phyloP scores from a whole-genome alignment of 2,888 invertebrate genomes.

The Hydrotaea diabolus region DNA sequence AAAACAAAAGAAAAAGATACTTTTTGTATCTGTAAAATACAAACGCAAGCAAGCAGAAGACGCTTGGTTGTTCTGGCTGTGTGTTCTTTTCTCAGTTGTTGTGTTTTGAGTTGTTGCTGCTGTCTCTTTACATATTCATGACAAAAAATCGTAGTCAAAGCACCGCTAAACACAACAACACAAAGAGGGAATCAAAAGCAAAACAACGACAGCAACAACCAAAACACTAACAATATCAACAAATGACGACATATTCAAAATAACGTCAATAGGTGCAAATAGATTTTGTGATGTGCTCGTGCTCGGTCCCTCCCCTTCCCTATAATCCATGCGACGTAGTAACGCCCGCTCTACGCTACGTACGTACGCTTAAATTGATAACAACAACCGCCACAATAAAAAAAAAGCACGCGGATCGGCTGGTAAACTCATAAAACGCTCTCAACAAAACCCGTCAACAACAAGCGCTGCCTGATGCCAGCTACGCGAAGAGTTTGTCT shows the following conservation, averaged over 20 bases:
- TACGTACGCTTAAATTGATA: conserved; percentile 11
- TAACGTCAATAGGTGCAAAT: conserved; percentile 41
- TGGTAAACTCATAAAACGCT: neutral
- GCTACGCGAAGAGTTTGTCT: neutral
- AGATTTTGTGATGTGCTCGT: conserved; percentile 33
- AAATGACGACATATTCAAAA: conserved; percentile 52
- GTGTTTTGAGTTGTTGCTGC: neutral
- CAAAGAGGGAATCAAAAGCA: conserved; percentile 1
- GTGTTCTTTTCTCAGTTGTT: conserved; percentile 22
- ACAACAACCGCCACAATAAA: neutral
- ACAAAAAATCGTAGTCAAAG: conserved; percentile 7
- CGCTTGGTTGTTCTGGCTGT: conserved; percentile 10
- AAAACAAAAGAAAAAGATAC: neutral
- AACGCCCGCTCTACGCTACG: neutral
- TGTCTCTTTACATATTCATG: conserved; percentile 26
- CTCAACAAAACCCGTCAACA: conserved; percentile 8
- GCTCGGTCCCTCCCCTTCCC: neutral
- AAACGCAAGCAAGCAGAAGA: neutral
- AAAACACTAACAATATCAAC: conserved; percentile 29
- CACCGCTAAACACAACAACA: neutral
- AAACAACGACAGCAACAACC: conserved; percentile 27
- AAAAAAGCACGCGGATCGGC: neutral
- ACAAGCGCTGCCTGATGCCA: neutral
- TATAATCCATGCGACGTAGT: too few species aligned
- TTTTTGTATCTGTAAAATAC: conserved; percentile 40